Evolutionary conservation across 2,888 invertebrate species (phyloP), one percentile per base, ranked within the genome.

Genomic region (Rhagophthalmus giganteus): DNA sequence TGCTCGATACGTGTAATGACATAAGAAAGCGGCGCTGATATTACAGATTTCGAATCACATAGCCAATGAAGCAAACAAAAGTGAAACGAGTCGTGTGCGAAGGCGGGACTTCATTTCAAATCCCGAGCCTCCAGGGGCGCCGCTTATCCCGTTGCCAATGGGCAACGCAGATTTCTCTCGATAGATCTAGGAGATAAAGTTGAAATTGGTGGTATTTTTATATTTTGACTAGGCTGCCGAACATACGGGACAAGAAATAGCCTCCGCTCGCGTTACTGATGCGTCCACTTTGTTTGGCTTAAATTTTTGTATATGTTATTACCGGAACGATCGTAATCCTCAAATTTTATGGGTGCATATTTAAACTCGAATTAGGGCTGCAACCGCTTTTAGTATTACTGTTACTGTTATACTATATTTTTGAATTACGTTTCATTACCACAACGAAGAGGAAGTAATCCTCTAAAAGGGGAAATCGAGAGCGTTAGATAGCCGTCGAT

Each of bases 121-220:
- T 47, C 53, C 37, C 35, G 24, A 30, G 35, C 53, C 53, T 53
- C 47, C 41, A 54, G 48, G 48, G 53, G 48, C 37, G 48, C 53
- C 42, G 41, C 39, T 44, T 48, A 44, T 44, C 53, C 48, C 48
- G 47, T 46, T 48, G 53, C 53, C 39, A 42, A 32, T 52, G 40
- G 46, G 46, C 35, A 52, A 39, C 45, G 24, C 41, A 41, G 47
- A 41, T 52, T 52, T 52, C 42, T 42, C 37, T 13, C 26, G 37
- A 47, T 47, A 47, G 52, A 52, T 52, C 46, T 52, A 52, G 33
- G 52, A 52, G 52, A 52, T 52, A 52, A 52, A 52, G 52, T 52
- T 52, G 37, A 37, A 47, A 52, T 46, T 41, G 47, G 35, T 30
- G 34, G 37, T 38, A 52, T 41, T 42, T 52, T 52, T 46, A 37